Percentiles rank a stretch among this genome's conserved stretches.
phyloP scores from a whole-genome alignment of 2,888 invertebrate genomes.

The Poecilobothrus nobilitatus region DNA sequence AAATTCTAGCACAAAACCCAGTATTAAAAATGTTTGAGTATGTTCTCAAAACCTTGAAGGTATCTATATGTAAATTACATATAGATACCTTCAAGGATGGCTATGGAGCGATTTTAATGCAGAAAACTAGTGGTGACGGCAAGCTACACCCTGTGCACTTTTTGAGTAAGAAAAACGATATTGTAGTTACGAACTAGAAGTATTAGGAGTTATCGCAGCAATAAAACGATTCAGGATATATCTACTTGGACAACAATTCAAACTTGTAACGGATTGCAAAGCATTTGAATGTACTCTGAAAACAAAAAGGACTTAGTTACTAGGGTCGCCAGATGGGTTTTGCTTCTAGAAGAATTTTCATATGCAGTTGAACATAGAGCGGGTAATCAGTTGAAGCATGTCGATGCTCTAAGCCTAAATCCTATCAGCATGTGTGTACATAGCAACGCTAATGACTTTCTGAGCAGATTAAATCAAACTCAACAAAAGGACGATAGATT shows the following conservation, averaged over 20 bases:
- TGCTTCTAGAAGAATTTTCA: constrained; percentile 24
- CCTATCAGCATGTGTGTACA: constrained; percentile 18
- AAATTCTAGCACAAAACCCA: constrained; percentile 1
- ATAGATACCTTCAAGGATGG: constrained; percentile 7
- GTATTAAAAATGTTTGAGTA: neutral
- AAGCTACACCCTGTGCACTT: neutral
- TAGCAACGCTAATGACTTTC: constrained; percentile 5
- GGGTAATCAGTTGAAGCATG: constrained; percentile 24
- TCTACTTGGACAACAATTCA: constrained; percentile 23
- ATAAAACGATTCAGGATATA: constrained; percentile 27
- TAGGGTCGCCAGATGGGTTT: constrained; percentile 24
- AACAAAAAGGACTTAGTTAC: constrained; percentile 22
- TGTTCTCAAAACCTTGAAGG: neutral
- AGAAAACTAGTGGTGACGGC: constrained; percentile 12
- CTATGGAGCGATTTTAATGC: constrained; percentile 11
- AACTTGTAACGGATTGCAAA: constrained; percentile 22
- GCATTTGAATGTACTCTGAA: constrained; percentile 22
- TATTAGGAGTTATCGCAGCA: constrained; percentile 18
- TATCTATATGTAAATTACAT: constrained; percentile 3
- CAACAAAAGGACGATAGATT: constrained; percentile 18
- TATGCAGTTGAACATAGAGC: constrained; percentile 24
- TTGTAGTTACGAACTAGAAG: constrained; percentile 17
- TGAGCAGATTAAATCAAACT: constrained; percentile 11
- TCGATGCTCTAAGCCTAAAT: constrained; percentile 25
- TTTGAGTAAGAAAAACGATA: no score